These are phyloP conservation scores for Nyctibius bracteatus DNA, from an alignment of 2,113 vertebrate species.

Conservation along the genomic window DNA sequence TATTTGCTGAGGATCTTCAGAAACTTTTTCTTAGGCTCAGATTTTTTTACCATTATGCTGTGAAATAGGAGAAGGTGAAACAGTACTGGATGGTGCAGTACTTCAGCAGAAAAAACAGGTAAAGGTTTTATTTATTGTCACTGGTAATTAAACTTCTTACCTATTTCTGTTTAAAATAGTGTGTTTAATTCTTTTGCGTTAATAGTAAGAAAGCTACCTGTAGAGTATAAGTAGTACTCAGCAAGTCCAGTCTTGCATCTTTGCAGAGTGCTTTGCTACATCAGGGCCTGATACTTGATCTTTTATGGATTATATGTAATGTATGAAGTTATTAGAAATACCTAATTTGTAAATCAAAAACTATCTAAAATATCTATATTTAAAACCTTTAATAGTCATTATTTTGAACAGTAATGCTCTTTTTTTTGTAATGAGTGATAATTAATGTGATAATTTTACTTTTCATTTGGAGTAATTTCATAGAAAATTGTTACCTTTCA, in stretches of 20 bases:
- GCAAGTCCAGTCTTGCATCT: background rate
- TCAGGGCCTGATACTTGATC: background rate
- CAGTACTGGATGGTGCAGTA: background rate
- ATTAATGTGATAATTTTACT: background rate
- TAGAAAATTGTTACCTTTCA: background rate
- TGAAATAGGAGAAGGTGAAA: background rate
- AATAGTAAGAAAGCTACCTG: background rate
- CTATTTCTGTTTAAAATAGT: background rate
- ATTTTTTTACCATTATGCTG: background rate
- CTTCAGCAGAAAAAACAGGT: background rate
- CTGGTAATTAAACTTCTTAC: background rate
- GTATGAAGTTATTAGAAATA: background rate
- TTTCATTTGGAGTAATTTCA: background rate
- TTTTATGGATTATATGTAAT: background rate
- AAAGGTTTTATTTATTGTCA: background rate
- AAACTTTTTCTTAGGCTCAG: background rate
- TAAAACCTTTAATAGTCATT: background rate
- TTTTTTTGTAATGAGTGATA: background rate
- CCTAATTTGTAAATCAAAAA: background rate
- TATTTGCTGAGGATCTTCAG: background rate
- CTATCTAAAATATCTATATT: background rate
- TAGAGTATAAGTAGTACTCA: background rate
- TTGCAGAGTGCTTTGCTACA: background rate
- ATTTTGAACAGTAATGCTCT: background rate
- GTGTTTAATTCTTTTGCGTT: background rate